phyloP scores from a whole-genome alignment of 1,140 invertebrate species.

The Drosophila lacertosa region DNA sequence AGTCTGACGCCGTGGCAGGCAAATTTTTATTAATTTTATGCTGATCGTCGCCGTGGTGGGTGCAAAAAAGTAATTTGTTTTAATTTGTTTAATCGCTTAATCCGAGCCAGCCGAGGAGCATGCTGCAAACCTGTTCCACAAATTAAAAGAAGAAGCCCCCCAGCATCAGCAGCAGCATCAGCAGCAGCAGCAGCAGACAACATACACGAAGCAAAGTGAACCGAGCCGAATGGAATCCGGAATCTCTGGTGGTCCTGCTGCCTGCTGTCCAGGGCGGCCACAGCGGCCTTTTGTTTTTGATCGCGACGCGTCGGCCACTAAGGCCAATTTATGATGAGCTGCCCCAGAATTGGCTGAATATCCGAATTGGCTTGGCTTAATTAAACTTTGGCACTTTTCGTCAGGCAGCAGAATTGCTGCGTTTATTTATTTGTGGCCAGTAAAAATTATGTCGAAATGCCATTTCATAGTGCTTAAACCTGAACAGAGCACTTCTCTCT shows the following conservation, averaged over 20 bases:
- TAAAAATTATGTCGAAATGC: constrained; percentile 70
- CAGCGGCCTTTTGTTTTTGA: constrained; percentile 75
- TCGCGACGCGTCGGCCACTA: constrained; percentile 53
- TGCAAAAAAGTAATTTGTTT: constrained; percentile 83
- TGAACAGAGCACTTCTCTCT: constrained; percentile 27
- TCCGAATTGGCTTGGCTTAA: constrained; percentile 63
- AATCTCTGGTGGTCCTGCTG: constrained; percentile 72
- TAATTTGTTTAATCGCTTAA: constrained; percentile 83
- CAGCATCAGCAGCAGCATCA: constrained; percentile 1
- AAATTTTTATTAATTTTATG: constrained; percentile 81
- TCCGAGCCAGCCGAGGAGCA: constrained; percentile 49
- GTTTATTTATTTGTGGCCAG: constrained; percentile 66
- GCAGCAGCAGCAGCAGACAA: background rate
- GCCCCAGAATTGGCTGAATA: constrained; percentile 23
- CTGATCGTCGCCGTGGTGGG: constrained; percentile 73
- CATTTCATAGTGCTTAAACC: constrained; percentile 52
- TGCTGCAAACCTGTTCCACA: constrained; percentile 61
- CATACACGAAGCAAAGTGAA: background rate
- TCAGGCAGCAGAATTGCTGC: constrained; percentile 37
- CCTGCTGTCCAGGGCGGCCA: constrained; percentile 18
- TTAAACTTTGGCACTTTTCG: constrained; percentile 78
- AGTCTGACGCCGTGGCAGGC: constrained; percentile 53
- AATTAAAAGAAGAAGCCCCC: constrained; percentile 53
- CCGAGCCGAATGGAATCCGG: constrained; percentile 40
- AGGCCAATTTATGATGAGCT: constrained; percentile 74